A percentile compares a stretch with the other conserved stretches of the same genome.
phyloP scores from a whole-genome alignment of 2,797 vertebrate genomes.

The Florisuga fusca region DNA sequence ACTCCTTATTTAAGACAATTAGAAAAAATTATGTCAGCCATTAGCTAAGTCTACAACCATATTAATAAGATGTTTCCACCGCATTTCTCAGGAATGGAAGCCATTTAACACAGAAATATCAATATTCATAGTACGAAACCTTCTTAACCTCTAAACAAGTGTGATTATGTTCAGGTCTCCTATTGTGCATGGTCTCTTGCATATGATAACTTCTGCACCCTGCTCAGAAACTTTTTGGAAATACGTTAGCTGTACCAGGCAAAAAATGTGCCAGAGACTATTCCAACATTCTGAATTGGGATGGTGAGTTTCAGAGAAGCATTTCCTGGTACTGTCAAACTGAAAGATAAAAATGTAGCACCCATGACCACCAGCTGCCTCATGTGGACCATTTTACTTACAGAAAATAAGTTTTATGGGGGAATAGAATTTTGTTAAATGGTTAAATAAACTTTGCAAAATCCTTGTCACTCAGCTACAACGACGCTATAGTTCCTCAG shows the following conservation, averaged over 20 bases:
- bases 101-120: neutral
- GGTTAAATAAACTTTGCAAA: neutral
- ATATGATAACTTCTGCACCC: neutral
- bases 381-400: neutral
- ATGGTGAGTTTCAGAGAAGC: neutral
- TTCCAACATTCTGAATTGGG: neutral
- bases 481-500: neutral
- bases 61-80: no score
- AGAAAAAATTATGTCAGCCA: neutral
- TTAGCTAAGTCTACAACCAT: neutral
- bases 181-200: accelerated
- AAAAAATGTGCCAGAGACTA: neutral
- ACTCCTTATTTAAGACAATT: neutral
- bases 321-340: neutral
- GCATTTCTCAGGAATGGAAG: neutral
- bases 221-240: neutral
- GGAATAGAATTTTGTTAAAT: neutral
- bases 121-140: neutral
- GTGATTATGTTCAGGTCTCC: neutral
- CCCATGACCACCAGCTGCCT: neutral
- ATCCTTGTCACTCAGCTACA: neutral
- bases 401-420: neutral
- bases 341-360: neutral
- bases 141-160: neutral
- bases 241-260: neutral